Conservation (phyloP, 2,113 vertebrate genomes). For the Oxyura jamaicensis region DNA sequence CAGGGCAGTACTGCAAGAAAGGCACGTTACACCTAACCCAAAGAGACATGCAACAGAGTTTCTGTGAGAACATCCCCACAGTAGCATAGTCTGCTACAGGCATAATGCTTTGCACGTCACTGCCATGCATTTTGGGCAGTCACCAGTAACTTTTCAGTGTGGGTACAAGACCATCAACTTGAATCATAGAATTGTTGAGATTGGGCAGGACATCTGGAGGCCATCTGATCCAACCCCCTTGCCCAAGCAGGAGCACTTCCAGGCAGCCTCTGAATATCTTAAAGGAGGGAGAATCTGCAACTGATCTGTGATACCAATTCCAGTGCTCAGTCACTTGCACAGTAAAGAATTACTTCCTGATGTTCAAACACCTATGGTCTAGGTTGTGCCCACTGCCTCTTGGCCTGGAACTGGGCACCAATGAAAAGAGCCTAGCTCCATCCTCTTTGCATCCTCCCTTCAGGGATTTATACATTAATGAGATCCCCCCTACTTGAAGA, state of each 20-base stretch:
- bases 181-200: no score
- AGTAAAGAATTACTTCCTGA: neutral
- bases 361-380: neutral
- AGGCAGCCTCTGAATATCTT: neutral
- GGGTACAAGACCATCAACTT: fast-evolving
- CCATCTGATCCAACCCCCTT: neutral
- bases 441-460: neutral
- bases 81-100: neutral
- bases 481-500: neutral
- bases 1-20: neutral
- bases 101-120: fast-evolving
- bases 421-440: neutral
- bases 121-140: fast-evolving
- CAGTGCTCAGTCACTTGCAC: neutral
- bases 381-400: neutral
- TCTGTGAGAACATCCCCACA: fast-evolving
- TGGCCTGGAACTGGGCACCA: neutral
- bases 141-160: fast-evolving
- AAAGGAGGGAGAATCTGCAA: neutral
- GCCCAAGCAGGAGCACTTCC: neutral
- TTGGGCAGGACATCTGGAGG: neutral
- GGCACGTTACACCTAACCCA: fast-evolving
- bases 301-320: neutral
- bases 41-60: fast-evolving
- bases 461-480: neutral